A percentile compares a stretch with the other conserved stretches of the same genome.
Evolutionary conservation across 2,797 vertebrate genomes (phyloP).

Genomic region (Lophotriccus pileatus): DNA sequence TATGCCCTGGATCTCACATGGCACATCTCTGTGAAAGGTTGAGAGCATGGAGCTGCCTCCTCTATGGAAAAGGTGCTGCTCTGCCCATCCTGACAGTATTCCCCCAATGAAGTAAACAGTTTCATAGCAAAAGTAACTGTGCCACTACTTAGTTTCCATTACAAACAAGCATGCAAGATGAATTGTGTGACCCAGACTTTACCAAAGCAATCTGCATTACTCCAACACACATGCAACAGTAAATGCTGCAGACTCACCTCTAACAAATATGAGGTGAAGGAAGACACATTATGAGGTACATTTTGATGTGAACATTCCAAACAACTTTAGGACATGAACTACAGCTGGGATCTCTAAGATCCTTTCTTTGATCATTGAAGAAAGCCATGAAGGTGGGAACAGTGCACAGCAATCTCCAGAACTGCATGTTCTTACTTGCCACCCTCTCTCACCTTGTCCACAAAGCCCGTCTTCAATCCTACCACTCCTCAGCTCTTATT

Average conservation of each 20-base stretch:
- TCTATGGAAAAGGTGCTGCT: not conserved
- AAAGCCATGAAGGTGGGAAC: not conserved
- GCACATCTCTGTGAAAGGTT: not conserved
- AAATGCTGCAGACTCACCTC: not conserved
- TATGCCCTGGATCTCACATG: fast-evolving
- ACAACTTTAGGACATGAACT: not conserved
- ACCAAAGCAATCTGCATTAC: not conserved
- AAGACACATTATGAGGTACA: not conserved
- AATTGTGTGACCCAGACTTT: not conserved
- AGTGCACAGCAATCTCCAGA: not conserved
- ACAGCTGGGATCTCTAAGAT: not conserved
- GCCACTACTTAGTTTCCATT: not conserved
- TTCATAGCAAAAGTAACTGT: not conserved
- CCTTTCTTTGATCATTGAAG: not conserved
- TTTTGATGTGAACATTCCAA: not conserved
- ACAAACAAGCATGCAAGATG: not conserved
- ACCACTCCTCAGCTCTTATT: not conserved
- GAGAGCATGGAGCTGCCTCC: not conserved
- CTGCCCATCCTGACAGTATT: not conserved
- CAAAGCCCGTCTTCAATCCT: not conserved
- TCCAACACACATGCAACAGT: fast-evolving
- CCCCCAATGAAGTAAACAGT: fast-evolving
- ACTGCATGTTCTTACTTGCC: conserved; percentile 10
- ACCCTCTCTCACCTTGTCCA: not conserved
- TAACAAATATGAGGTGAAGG: not conserved